Conservation (phyloP, 2,113 vertebrate genomes). For the Lepus americanus region DNA sequence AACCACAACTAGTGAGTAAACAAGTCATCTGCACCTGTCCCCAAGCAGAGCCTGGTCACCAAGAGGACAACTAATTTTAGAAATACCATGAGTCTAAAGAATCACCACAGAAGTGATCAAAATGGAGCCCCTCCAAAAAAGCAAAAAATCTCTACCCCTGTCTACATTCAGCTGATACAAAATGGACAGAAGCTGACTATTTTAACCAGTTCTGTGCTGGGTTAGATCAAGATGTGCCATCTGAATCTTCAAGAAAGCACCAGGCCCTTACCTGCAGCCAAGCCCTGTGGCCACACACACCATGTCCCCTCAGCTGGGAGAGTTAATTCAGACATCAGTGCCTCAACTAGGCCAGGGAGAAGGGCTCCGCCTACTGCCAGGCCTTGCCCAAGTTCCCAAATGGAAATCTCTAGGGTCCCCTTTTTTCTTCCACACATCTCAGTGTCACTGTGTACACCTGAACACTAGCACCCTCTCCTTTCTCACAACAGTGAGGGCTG, state of each 20-base stretch:
- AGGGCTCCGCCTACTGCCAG: not conserved
- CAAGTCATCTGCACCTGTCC: slow-evolving; percentile 37
- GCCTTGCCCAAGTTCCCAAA: not conserved
- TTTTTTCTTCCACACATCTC: not conserved
- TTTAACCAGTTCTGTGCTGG: not conserved
- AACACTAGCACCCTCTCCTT: not conserved
- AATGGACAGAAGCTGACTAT: not conserved
- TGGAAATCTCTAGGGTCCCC: not conserved
- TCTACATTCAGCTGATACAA: not conserved
- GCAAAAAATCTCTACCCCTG: not conserved
- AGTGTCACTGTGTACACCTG: not conserved
- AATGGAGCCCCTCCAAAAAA: not conserved
- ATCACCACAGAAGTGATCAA: not conserved
- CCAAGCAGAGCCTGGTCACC: not conserved
- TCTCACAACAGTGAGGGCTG: not conserved
- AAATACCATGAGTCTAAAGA: slow-evolving; percentile 33
- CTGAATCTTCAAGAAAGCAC: not conserved
- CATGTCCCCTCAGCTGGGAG: not conserved
- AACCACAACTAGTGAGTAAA: not conserved
- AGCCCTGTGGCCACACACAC: not conserved
- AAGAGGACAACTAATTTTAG: slow-evolving; percentile 66
- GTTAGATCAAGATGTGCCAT: not conserved
- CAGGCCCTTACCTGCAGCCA: not conserved
- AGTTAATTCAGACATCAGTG: not conserved
- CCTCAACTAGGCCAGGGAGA: not conserved